Evolutionary conservation across 2,888 invertebrate species (phyloP).

Genomic region (Limenitis camilla): DNA sequence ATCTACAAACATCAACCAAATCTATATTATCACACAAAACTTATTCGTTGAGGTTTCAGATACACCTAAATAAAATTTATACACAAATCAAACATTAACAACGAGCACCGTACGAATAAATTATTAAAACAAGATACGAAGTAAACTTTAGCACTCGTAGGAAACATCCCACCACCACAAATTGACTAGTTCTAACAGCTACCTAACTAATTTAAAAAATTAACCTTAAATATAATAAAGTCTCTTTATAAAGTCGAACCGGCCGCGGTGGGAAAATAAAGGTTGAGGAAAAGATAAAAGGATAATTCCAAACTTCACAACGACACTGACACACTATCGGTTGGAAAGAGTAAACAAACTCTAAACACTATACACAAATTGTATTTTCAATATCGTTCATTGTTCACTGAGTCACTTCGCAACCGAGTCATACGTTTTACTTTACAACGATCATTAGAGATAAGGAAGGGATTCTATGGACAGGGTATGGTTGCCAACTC

Average conservation of each 20-base stretch:
- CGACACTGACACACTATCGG: constrained; percentile 34
- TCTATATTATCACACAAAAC: constrained; percentile 39
- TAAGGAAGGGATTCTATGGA: constrained; percentile 28
- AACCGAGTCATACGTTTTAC: constrained; percentile 61
- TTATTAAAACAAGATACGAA: constrained; percentile 51
- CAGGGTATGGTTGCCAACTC: constrained; percentile 16
- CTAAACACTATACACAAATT: not conserved
- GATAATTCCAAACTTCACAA: constrained; percentile 22
- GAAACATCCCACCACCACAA: constrained; percentile 68
- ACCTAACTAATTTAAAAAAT: constrained; percentile 54
- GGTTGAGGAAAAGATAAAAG: constrained; percentile 17
- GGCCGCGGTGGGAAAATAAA: constrained; percentile 53
- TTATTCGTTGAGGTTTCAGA: constrained; percentile 55
- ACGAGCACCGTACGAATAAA: constrained; percentile 67
- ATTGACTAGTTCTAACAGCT: constrained; percentile 71
- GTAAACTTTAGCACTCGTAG: constrained; percentile 63
- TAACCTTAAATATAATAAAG: constrained; percentile 60
- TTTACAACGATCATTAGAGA: constrained; percentile 26
- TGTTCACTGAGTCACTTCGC: constrained; percentile 43
- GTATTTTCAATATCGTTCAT: not conserved
- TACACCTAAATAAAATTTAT: constrained; percentile 43
- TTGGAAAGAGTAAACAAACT: constrained; percentile 35
- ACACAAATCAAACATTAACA: constrained; percentile 58
- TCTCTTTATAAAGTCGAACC: constrained; percentile 64
- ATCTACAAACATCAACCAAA: constrained; percentile 34